Evolutionary conservation across 2,797 vertebrate genomes (phyloP).

Genomic region (Pseudomugil gertrudae): DNA sequence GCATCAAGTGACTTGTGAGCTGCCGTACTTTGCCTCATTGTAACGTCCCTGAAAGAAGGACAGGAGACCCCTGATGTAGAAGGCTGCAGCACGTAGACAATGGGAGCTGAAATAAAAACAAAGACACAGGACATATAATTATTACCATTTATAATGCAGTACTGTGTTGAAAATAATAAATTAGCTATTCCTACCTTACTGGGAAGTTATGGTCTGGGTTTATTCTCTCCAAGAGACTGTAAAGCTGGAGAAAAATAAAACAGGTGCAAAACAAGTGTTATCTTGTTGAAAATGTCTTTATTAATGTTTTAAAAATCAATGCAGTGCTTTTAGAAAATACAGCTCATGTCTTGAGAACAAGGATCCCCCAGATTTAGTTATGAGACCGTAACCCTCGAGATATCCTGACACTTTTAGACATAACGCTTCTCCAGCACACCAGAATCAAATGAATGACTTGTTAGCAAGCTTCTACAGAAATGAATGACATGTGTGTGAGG

Average conservation of each 20-base stretch:
- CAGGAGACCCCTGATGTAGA: conserved; percentile 96
- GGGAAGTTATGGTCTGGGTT: conserved; percentile 98
- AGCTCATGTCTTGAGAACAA: not conserved
- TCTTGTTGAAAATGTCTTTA: not conserved
- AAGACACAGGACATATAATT: not conserved
- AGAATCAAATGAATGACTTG: too few species aligned
- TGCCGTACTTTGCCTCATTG: conserved; percentile 95
- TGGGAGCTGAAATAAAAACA: conserved; percentile 84
- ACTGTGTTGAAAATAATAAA: not conserved
- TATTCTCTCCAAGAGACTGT: conserved; percentile 95
- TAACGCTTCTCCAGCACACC: too few species aligned
- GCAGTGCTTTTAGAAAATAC: not conserved
- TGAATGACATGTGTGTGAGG: too few species aligned
- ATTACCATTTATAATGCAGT: not conserved
- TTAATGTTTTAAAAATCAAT: not conserved
- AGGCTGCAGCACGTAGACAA: conserved; percentile 95
- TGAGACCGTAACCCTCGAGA: not conserved
- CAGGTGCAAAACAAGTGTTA: not conserved
- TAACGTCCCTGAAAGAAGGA: conserved; percentile 99
- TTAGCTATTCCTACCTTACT: conserved; percentile 85
- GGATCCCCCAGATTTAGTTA: too few species aligned
- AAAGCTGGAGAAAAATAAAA: conserved; percentile 81
- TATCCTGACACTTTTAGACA: too few species aligned
- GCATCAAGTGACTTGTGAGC: not conserved
- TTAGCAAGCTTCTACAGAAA: too few species aligned